phyloP scores from a whole-genome alignment of 2,113 vertebrate genomes.

The Festucalex cinctus region DNA sequence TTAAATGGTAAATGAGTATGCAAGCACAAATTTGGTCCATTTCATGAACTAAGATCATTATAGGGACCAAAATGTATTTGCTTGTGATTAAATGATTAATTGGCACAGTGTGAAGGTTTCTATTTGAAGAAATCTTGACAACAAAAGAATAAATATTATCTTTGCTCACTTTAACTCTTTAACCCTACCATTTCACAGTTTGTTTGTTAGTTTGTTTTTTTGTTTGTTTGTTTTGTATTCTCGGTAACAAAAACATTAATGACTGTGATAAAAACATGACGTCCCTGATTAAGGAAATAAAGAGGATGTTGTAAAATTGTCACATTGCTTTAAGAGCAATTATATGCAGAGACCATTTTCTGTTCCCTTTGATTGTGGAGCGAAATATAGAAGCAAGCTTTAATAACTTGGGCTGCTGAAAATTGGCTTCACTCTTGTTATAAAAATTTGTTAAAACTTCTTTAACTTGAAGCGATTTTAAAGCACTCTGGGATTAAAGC shows the following conservation, averaged over 20 bases:
- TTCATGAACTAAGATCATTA: not conserved
- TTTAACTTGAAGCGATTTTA: constrained; percentile 20
- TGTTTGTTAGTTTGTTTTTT: too few relatives aligned
- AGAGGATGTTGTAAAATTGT: not conserved
- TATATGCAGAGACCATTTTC: constrained; percentile 21
- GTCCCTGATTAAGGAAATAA: not conserved
- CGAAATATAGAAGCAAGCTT: constrained; percentile 6
- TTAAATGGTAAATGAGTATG: too few relatives aligned
- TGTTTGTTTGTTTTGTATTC: too few relatives aligned
- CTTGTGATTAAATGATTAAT: not conserved
- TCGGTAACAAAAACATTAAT: not conserved
- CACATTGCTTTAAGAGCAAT: constrained; percentile 15
- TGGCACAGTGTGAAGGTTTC: not conserved
- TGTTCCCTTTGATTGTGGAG: constrained; percentile 36
- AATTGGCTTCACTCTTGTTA: constrained; percentile 31
- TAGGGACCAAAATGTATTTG: not conserved
- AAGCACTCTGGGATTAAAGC: constrained; percentile 29
- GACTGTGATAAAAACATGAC: not conserved
- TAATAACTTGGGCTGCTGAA: constrained; percentile 22
- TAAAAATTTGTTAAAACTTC: constrained; percentile 25
- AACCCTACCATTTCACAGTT: not conserved
- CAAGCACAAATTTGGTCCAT: too few relatives aligned
- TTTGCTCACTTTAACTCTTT: too few relatives aligned
- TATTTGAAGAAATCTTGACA: not conserved
- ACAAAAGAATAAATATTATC: too few relatives aligned